These are phyloP conservation scores for Seira musarum DNA, from an alignment of 2,888 invertebrate species.

Conservation along the genomic window DNA sequence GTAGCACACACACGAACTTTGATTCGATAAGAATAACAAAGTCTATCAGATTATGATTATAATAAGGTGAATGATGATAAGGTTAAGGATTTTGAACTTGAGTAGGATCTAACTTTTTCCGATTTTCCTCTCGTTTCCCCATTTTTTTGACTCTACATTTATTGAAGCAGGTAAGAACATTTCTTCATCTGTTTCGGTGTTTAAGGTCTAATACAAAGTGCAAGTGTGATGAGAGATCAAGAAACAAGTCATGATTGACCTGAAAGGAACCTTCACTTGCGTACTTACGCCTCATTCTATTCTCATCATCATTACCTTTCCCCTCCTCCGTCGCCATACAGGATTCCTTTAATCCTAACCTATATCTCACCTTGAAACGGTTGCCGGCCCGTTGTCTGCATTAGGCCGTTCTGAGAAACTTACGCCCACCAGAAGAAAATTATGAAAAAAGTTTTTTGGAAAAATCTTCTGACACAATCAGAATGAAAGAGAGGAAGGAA, in stretches of 20 bases:
- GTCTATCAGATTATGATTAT: neutral
- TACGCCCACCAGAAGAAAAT: conserved; percentile 46
- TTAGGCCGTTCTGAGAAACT: conserved; percentile 42
- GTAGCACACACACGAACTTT: neutral
- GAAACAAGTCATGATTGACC: conserved; percentile 58
- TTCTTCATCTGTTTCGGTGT: neutral
- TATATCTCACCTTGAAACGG: conserved; percentile 37
- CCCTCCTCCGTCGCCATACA: conserved; percentile 43
- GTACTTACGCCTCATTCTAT: conserved; percentile 9
- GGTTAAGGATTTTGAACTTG: conserved; percentile 43
- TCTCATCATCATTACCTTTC: neutral
- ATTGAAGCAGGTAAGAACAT: conserved; percentile 21
- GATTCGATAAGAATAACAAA: conserved; percentile 4
- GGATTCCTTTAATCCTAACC: conserved; percentile 23
- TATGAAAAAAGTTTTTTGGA: neutral
- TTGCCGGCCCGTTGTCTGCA: conserved; percentile 46
- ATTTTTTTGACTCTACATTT: conserved; percentile 8
- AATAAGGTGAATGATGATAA: conserved; percentile 18
- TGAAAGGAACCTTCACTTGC: conserved; percentile 60
- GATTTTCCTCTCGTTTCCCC: conserved; percentile 21
- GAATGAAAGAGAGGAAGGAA: too few species aligned
- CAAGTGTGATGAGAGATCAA: neutral
- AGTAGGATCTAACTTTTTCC: conserved; percentile 15
- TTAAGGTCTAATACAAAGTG: conserved; percentile 16
- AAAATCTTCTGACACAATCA: conserved; percentile 15